Evolutionary conservation across 2,797 vertebrate species (phyloP).

Genomic region (Anguilla megastoma): DNA sequence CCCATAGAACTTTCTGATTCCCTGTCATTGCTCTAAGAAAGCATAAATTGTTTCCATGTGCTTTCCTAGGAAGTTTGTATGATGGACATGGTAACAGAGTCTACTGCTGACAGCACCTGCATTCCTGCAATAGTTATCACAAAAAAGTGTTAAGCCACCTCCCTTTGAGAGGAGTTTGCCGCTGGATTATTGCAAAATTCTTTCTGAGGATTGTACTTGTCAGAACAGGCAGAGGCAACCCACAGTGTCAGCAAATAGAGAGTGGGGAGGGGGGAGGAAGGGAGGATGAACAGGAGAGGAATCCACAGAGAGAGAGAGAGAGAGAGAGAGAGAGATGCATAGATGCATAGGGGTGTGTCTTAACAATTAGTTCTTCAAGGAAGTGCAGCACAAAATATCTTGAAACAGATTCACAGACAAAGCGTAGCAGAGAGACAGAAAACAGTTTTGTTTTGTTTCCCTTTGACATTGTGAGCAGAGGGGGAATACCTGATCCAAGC

Average conservation of each 20-base stretch:
- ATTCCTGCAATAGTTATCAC: slow-evolving; percentile 71
- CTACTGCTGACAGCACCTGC: slow-evolving; percentile 57
- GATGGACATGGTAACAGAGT: slow-evolving; percentile 7
- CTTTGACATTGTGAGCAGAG: slow-evolving; percentile 51
- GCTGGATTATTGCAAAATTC: slow-evolving; percentile 74
- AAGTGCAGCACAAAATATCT: slow-evolving; percentile 79
- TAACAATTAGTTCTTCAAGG: slow-evolving; percentile 83
- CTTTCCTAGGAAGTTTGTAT: neutral
- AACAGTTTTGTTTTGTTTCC: slow-evolving; percentile 38
- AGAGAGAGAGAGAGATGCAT: slow-evolving; percentile 51
- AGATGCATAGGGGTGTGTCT: slow-evolving; percentile 74
- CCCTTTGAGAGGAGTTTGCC: slow-evolving; percentile 66
- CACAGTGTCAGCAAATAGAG: slow-evolving; percentile 65
- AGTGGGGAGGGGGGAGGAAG: slow-evolving; percentile 39
- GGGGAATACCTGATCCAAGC: slow-evolving; percentile 54
- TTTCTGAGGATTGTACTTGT: slow-evolving; percentile 77
- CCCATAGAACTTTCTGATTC: neutral
- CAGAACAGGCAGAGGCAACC: slow-evolving; percentile 69
- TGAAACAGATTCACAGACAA: slow-evolving; percentile 58
- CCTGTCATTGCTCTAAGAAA: neutral
- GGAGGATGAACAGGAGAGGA: slow-evolving; percentile 8
- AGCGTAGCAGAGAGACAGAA: slow-evolving; percentile 53
- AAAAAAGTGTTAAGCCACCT: slow-evolving; percentile 69
- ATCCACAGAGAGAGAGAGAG: slow-evolving; percentile 33
- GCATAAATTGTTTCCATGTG: neutral